These are phyloP conservation scores for Charina bottae DNA, from an alignment of 2,113 vertebrate genomes.

Conservation along the genomic window DNA sequence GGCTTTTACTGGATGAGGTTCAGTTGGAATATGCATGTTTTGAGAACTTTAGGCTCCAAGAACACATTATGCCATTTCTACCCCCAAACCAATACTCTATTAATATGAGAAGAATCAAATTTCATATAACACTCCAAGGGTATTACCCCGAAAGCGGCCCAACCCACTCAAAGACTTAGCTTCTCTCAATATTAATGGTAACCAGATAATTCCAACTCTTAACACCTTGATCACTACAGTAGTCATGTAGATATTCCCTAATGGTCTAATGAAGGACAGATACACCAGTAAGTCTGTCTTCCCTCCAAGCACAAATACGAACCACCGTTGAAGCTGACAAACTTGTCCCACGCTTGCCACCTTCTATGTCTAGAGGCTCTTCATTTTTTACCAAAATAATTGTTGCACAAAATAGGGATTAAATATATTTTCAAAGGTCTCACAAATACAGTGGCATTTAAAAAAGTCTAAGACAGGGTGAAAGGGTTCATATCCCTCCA, in stretches of 20 bases:
- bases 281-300: background rate
- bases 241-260: background rate
- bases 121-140: background rate
- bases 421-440: constrained; percentile 34
- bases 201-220: background rate
- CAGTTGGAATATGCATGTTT: background rate
- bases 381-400: constrained; percentile 60
- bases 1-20: background rate
- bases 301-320: background rate
- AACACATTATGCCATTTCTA: background rate
- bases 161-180: background rate
- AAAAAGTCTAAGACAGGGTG: constrained; percentile 35
- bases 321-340: constrained; percentile 6
- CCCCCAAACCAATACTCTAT: background rate
- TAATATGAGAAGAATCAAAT: background rate
- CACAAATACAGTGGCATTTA: background rate
- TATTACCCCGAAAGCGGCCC: background rate
- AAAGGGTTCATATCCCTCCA: constrained; percentile 48
- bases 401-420: constrained; percentile 16
- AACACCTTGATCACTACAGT: background rate
- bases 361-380: background rate
- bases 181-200: background rate
- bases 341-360: constrained; percentile 8
- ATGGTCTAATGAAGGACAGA: background rate
- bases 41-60: background rate